Conservation (phyloP, 2,888 invertebrate genomes). For the Nephrotoma guestfalica region DNA sequence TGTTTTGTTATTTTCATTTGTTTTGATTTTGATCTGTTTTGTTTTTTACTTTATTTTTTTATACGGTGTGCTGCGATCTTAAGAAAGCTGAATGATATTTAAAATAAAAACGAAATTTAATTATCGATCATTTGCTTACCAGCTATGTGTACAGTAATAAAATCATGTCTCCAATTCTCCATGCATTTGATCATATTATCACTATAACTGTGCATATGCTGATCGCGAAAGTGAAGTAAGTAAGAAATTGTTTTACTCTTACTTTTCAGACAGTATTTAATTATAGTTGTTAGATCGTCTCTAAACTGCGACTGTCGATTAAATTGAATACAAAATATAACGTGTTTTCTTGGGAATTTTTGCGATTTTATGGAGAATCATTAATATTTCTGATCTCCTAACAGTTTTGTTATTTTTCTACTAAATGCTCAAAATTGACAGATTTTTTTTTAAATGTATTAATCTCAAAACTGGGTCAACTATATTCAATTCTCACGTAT, state of each 20-base stretch:
- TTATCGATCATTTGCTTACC: neutral
- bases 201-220: neutral
- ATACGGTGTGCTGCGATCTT: neutral
- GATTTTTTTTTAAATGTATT: too few species aligned
- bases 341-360: too few species aligned
- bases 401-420: too few species aligned
- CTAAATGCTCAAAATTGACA: too few species aligned
- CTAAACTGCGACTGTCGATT: neutral
- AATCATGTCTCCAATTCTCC: neutral
- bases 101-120: neutral
- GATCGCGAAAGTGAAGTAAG: neutral
- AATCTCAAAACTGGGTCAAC: too few species aligned
- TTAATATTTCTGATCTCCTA: too few species aligned
- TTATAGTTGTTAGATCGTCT: neutral
- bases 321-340: neutral
- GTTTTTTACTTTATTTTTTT: neutral
- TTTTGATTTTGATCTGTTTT: neutral
- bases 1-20: neutral
- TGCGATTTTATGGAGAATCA: too few species aligned
- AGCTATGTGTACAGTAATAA: neutral
- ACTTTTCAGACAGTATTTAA: neutral
- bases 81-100: neutral
- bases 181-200: neutral
- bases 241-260: neutral
- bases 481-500: too few species aligned